Evolutionary conservation across 2,888 invertebrate genomes (phyloP), one percentile per base, ranked within the genome.

Genomic region (Synanthedon myopaeformis): DNA sequence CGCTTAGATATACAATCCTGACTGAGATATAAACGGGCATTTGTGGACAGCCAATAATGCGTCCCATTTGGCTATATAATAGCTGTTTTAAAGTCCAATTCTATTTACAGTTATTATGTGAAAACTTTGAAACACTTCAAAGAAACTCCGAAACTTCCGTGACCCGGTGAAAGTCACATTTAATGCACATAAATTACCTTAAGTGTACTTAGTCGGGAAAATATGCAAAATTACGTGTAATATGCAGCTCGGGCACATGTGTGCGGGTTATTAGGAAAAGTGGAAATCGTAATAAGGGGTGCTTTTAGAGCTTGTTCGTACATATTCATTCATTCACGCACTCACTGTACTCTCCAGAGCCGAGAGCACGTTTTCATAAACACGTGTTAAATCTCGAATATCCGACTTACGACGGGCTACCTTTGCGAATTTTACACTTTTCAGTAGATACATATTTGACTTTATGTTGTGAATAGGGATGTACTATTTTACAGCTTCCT

Each of bases 131-230:
- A 23, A 5, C 10, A 10, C 10, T 10, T 10, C 35, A 35, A 6
- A 35, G 35, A 10, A 35, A 35, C 35, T 35, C 35, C 35, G 13
- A 45, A 12, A 45, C 8, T 66, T 63, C 53, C 59, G 61, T 63
- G 58, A 69, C 68, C 72, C 72, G 69, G 72, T 74, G 64, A 66
- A 60, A 67, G 67, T 66, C 63, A 66, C 73, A 76, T 73, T 66
- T 70, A 70, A 77, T 78, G 77, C 73, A 67, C 79, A 80, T 81
- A 80, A 74, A 78, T 80, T 79, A 74, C 67, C 70, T 63, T 65
- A 68, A 69, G 70, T 60, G 67, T 69, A 69, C 74, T 79, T 78
- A 68, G 65, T 64, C 66, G 67, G 63, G 63, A 68, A 75, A 76
- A 73, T 75, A 78, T 78, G 77, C 69, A 72, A 76, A 74, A 78